Evolutionary conservation across 2,888 invertebrate genomes (phyloP).

Genomic region (Acrobeloides nanus): DNA sequence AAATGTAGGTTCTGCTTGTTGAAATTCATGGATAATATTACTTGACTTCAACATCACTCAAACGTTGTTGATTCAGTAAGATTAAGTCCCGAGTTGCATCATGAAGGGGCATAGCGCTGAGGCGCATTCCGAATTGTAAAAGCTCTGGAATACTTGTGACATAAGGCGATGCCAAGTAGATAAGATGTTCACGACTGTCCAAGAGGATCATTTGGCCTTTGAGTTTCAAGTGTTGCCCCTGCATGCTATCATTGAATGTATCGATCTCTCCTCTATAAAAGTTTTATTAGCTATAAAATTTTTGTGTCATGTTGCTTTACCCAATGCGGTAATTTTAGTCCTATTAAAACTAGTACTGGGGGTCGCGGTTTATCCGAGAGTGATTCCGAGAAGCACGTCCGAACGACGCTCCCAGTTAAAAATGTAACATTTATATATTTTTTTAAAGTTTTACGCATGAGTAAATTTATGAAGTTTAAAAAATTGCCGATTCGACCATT

Average conservation of each 20-base stretch:
- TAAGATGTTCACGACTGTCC: slow-evolving; percentile 25
- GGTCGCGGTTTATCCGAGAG: too few species aligned
- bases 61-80: slow-evolving; percentile 49
- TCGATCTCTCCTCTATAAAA: too few species aligned
- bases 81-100: slow-evolving; percentile 52
- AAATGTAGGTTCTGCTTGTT: slow-evolving; percentile 1
- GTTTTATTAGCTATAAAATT: too few species aligned
- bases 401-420: too few species aligned
- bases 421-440: too few species aligned
- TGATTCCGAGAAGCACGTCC: too few species aligned
- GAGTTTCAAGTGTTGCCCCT: slow-evolving; percentile 29
- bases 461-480: too few species aligned
- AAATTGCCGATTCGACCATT: too few species aligned
- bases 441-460: too few species aligned
- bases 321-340: too few species aligned
- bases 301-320: too few species aligned
- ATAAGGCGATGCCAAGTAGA: slow-evolving; percentile 50
- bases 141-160: slow-evolving; percentile 49
- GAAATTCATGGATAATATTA: slow-evolving; percentile 17
- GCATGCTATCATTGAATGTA: slow-evolving; percentile 6
- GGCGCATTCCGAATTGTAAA: slow-evolving; percentile 44
- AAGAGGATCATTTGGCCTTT: slow-evolving; percentile 50
- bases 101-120: slow-evolving; percentile 46
- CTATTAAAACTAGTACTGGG: too few species aligned
- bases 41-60: slow-evolving; percentile 52